Base-by-base conservation (phyloP, 2,888 invertebrate genomes). In the Arrhopalites spinosus region DNA sequence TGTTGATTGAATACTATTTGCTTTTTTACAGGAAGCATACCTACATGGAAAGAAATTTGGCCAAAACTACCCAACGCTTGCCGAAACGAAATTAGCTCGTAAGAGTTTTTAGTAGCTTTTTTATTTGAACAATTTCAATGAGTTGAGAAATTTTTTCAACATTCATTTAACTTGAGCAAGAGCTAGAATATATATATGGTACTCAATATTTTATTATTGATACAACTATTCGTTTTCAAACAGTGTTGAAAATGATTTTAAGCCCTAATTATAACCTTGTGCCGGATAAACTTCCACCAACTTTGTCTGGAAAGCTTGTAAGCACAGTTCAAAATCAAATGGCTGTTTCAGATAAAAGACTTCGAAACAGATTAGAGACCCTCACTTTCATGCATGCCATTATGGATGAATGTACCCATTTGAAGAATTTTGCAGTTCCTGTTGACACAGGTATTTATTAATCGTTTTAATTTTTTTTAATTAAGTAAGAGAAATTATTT, bases 381-480 rank as follows among this genome's bases (percentile, higher is more conserved):
- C 83, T 94, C 73, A 93, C 94, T 86, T 97, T 98, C 85, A 98
- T 98, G 98, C 88, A 94, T 68, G 96, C 97, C 0, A 91, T 98
- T 82, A 98, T 99, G 98, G 98, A 99, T 85, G 97, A 98, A 86
- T 98, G 96, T 85, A 99, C 98, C 0, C 97, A 98, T 87, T 87
- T 99, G 56, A 93, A 91, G 81, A 96, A 98, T 86, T 99, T 96
- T 85, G 92, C 95, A 1, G 88, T 91, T 20, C 89, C 89, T 0
- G 91, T 91, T 69, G 98, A 98, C 84, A 93, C 97, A 0, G 91
- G 92, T n/a, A n/a, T n/a, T n/a, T n/a, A n/a, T n/a, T n/a, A n/a
- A n/a, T n/a, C n/a, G n/a, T n/a, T n/a, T n/a, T n/a, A n/a, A n/a
- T n/a, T n/a, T n/a, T n/a, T n/a, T n/a, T n/a, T n/a, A n/a, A n/a